phyloP scores from a whole-genome alignment of 2,888 invertebrate genomes.

The Neria commutata region DNA sequence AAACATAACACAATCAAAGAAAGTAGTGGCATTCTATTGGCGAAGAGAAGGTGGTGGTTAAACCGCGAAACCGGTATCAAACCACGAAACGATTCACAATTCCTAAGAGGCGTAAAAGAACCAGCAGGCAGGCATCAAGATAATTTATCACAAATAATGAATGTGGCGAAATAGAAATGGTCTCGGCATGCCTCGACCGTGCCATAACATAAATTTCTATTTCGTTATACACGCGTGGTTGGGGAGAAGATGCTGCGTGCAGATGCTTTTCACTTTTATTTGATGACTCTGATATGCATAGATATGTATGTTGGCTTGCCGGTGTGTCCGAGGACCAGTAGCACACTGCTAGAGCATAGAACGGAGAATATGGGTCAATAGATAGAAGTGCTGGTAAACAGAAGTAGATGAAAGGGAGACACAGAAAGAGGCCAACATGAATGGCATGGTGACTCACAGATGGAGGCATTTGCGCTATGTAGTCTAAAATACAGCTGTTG shows the following conservation, averaged over 20 bases:
- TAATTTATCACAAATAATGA: not conserved
- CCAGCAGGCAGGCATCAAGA: not conserved
- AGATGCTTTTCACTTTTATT: conserved; percentile 1
- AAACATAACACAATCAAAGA: not conserved
- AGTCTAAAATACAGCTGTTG: not conserved
- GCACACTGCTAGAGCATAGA: not conserved
- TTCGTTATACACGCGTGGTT: not conserved
- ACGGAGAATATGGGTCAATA: not conserved
- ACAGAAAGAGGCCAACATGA: not conserved
- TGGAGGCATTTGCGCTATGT: not conserved
- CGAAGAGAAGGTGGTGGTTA: not conserved
- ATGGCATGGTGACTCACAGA: not conserved
- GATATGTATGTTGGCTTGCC: not conserved
- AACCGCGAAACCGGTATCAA: not conserved
- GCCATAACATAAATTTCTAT: not conserved
- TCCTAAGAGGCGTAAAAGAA: too few relatives aligned
- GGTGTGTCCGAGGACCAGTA: not conserved
- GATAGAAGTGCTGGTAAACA: not conserved
- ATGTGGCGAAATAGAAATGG: not conserved
- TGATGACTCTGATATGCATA: not conserved
- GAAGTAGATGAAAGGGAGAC: not conserved
- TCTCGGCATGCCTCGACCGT: not conserved
- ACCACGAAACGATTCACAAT: not conserved
- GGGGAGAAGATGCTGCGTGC: not conserved
- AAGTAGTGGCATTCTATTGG: too few relatives aligned